Conservation (phyloP, 2,797 vertebrate genomes). For the Podarcis siculus region DNA sequence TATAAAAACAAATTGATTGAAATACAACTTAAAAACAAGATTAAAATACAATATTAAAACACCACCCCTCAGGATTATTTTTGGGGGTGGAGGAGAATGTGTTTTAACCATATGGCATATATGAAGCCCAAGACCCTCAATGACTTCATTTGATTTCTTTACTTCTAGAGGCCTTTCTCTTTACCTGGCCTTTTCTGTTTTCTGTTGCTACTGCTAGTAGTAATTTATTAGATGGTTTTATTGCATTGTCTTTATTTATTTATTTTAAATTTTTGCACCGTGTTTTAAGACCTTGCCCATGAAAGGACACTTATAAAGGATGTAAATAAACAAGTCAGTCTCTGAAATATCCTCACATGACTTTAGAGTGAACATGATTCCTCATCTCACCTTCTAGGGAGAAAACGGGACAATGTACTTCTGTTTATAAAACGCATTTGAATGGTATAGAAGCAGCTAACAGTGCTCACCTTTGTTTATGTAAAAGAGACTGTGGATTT, state of each 20-base stretch:
- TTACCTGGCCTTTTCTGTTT: not conserved
- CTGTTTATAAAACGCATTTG: not conserved
- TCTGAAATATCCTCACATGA: not conserved
- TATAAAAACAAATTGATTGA: too few relatives aligned
- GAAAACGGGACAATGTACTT: not conserved
- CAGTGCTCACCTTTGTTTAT: not conserved
- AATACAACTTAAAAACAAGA: too few relatives aligned
- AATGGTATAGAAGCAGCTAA: not conserved
- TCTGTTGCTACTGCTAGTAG: not conserved
- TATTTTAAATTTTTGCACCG: not conserved
- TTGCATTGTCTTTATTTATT: not conserved
- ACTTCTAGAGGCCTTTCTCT: not conserved
- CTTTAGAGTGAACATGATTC: not conserved
- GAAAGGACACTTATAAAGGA: not conserved
- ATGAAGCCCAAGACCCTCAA: not conserved
- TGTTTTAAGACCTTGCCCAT: too few relatives aligned
- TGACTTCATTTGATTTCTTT: too few relatives aligned
- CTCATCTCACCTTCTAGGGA: not conserved
- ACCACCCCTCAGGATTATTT: too few relatives aligned
- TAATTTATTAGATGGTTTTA: not conserved
- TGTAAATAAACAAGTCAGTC: not conserved
- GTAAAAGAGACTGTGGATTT: not conserved
- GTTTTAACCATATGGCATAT: not conserved
- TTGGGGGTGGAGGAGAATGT: too few relatives aligned
- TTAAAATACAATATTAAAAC: too few relatives aligned